These are phyloP conservation scores for Boloria euphrosyne DNA, from an alignment of 2,888 invertebrate genomes.

Conservation along the genomic window DNA sequence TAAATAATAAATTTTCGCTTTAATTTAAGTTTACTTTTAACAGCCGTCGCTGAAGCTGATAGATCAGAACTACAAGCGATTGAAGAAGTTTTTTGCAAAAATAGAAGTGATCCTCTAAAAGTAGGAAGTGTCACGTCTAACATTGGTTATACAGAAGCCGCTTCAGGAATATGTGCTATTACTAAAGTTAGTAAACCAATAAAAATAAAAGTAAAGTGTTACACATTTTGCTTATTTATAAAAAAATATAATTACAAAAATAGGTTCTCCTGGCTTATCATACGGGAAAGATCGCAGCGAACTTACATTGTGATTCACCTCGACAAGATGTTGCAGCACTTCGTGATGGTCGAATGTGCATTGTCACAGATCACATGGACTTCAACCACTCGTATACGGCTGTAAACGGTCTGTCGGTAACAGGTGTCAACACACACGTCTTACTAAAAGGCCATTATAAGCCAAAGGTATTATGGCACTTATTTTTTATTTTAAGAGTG, in stretches of 20 bases:
- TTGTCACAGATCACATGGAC: slow-evolving; percentile 81
- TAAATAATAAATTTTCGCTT: no score
- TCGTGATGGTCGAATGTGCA: slow-evolving; percentile 75
- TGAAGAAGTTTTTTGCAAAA: slow-evolving; percentile 79
- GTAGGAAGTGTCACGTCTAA: slow-evolving; percentile 81
- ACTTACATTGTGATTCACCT: slow-evolving; percentile 85
- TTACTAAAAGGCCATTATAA: slow-evolving; percentile 61
- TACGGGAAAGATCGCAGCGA: slow-evolving; percentile 85
- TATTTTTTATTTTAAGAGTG: not conserved
- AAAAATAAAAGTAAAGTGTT: no score
- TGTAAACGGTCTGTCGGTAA: slow-evolving; percentile 60
- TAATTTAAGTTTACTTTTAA: slow-evolving; percentile 12
- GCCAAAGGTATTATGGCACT: slow-evolving; percentile 51
- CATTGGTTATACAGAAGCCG: slow-evolving; percentile 70
- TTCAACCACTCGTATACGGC: slow-evolving; percentile 78
- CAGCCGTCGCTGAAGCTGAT: slow-evolving; percentile 81
- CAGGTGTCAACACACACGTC: slow-evolving; percentile 62
- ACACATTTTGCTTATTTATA: not conserved
- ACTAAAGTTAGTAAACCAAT: slow-evolving; percentile 70
- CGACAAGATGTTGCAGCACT: slow-evolving; percentile 75
- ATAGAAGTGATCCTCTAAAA: slow-evolving; percentile 80
- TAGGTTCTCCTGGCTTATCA: slow-evolving; percentile 85
- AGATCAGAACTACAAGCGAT: slow-evolving; percentile 85
- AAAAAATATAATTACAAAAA: slow-evolving; percentile 39
- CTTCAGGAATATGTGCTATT: slow-evolving; percentile 78